phyloP scores from a whole-genome alignment of 2,797 vertebrate genomes.

The Antennarius maculatus region DNA sequence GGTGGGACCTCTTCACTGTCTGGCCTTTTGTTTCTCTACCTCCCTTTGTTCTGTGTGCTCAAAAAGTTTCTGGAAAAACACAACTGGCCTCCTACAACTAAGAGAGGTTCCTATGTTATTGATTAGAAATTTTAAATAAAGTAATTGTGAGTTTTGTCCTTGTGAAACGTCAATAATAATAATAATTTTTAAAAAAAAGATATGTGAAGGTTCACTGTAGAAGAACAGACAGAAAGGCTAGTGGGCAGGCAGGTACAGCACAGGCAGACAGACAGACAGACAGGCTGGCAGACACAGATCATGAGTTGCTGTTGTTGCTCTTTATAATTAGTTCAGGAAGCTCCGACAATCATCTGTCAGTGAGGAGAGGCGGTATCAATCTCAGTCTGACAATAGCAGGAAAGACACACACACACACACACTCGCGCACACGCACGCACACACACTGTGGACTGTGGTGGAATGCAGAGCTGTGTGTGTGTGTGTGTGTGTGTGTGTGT shows the following conservation, averaged over 20 bases:
- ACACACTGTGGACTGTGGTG: no score
- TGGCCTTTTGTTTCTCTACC: conserved; percentile 39
- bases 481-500: conserved; percentile 10
- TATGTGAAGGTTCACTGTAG: conserved; percentile 1
- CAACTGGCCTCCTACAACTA: background rate
- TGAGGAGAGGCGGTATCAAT: conserved; percentile 98
- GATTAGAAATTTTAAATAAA: background rate
- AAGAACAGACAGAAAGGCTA: background rate
- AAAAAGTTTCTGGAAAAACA: conserved; percentile 1
- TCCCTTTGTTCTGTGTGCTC: conserved; percentile 5
- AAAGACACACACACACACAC: conserved; percentile 84
- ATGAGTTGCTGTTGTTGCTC: conserved; percentile 94
- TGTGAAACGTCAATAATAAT: conserved; percentile 1
- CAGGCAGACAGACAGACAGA: conserved; percentile 23
- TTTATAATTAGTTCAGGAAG: conserved; percentile 99
- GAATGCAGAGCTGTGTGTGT: no score
- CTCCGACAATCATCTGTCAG: conserved; percentile 96
- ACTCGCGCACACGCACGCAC: conserved; percentile 26
- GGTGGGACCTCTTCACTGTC: conserved; percentile 38
- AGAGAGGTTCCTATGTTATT: background rate
- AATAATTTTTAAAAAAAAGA: conserved; percentile 15
- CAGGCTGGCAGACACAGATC: conserved; percentile 80
- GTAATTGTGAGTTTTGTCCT: background rate
- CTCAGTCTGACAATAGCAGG: conserved; percentile 96
- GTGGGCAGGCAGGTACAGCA: background rate